These are phyloP conservation scores for Morpho helenor DNA, from an alignment of 2,888 invertebrate genomes.

Conservation along the genomic window DNA sequence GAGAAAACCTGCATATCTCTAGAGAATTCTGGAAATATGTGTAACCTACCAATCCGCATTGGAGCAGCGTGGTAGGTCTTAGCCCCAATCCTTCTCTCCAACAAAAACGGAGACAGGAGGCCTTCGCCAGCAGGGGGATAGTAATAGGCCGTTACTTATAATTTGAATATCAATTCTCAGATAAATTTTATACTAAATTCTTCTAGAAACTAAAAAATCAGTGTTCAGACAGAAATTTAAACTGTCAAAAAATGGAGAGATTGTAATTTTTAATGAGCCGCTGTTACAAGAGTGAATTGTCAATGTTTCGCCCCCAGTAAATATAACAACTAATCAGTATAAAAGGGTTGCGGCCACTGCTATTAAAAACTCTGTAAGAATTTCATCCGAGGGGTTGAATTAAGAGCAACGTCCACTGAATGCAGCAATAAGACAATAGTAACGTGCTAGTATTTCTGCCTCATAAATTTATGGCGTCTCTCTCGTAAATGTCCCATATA, in stretches of 20 bases:
- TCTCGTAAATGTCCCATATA: no score
- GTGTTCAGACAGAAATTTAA: constrained; percentile 31
- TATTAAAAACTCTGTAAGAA: constrained; percentile 76
- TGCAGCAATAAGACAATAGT: not conserved
- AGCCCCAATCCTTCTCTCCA: no score
- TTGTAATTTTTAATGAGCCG: constrained; percentile 54
- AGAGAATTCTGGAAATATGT: no score
- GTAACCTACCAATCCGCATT: no score
- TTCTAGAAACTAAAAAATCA: constrained; percentile 18
- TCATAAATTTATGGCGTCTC: no score
- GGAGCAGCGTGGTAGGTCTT: no score
- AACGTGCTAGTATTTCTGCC: no score
- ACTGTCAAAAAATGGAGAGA: constrained; percentile 45
- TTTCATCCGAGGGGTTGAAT: constrained; percentile 48
- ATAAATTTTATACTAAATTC: constrained; percentile 9
- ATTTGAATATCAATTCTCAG: no score
- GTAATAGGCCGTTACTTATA: no score
- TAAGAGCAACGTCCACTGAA: constrained; percentile 37
- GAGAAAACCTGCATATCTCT: no score
- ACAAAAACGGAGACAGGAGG: no score
- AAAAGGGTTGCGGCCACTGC: constrained; percentile 73
- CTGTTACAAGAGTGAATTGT: constrained; percentile 34
- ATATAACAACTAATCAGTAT: constrained; percentile 77
- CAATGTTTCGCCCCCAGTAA: constrained; percentile 48
- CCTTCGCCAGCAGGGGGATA: no score